Evolutionary conservation across 1,140 invertebrate genomes (phyloP).

Genomic region (Formica selysi): DNA sequence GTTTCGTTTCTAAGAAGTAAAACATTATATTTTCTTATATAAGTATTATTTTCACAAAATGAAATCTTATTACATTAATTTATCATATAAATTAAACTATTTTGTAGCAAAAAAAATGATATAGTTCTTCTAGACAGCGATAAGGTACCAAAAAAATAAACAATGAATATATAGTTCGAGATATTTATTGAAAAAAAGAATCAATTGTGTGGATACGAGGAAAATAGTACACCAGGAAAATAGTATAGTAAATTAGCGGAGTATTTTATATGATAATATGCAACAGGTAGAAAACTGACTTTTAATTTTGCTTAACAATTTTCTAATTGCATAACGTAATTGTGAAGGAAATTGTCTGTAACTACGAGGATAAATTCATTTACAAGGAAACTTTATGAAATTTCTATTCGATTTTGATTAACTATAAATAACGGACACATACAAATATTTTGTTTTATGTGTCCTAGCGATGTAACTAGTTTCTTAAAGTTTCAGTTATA

Average conservation of each 20-base stretch:
- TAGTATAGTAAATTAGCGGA: neutral
- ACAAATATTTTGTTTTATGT: neutral
- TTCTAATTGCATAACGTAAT: constrained; percentile 8
- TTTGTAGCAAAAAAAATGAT: neutral
- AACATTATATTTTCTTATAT: neutral
- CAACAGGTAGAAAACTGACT: constrained; percentile 6
- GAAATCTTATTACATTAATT: neutral
- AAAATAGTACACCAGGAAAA: neutral
- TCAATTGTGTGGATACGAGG: neutral
- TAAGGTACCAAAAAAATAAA: neutral
- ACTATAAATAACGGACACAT: neutral
- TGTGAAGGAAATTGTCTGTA: neutral
- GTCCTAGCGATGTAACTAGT: neutral
- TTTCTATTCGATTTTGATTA: neutral
- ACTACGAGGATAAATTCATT: neutral
- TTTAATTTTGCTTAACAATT: neutral
- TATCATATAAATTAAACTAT: neutral
- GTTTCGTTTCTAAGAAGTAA: neutral
- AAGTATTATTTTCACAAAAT: neutral
- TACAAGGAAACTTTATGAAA: neutral
- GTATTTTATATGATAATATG: neutral
- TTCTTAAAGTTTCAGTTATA: neutral
- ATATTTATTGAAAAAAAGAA: constrained; percentile 8
- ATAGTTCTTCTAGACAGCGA: neutral
- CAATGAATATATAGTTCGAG: neutral